These are phyloP conservation scores for Bufo bufo DNA, from an alignment of 2,113 vertebrate genomes.

Conservation along the genomic window DNA sequence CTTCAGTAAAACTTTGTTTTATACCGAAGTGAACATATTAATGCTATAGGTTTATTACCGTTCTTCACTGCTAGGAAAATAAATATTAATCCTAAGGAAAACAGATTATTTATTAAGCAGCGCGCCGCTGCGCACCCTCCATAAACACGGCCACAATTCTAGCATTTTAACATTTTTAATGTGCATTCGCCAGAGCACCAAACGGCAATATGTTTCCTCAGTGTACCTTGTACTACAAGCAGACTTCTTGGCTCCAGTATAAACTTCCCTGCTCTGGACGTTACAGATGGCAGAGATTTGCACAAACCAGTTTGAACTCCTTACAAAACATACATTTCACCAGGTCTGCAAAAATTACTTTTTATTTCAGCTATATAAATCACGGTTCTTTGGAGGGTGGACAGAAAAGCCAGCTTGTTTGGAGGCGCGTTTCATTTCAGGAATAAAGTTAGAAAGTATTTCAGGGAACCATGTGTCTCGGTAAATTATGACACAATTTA, in stretches of 20 bases:
- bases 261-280: conserved; percentile 39
- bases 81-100: conserved; percentile 9
- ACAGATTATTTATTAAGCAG: conserved; percentile 21
- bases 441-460: conserved; percentile 53
- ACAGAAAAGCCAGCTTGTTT: conserved; percentile 53
- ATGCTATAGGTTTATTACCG: not conserved
- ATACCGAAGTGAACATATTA: not conserved
- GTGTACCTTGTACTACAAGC: conserved; percentile 41
- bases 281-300: conserved; percentile 37
- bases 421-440: conserved; percentile 48
- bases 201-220: conserved; percentile 34
- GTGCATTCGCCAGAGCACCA: conserved; percentile 27
- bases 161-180: conserved; percentile 38
- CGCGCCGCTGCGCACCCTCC: not conserved
- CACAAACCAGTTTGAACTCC: conserved; percentile 46
- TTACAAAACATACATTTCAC: conserved; percentile 54
- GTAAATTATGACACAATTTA: conserved; percentile 53
- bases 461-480: conserved; percentile 45
- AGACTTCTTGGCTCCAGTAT: conserved; percentile 55
- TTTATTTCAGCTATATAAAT: conserved; percentile 56
- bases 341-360: conserved; percentile 40
- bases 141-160: conserved; percentile 43
- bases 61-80: conserved; percentile 7
- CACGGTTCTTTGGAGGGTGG: conserved; percentile 29
- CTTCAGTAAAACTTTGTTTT: not conserved